Evolutionary conservation across 2,888 invertebrate species (phyloP).

Genomic region (Tenodera sinensis): DNA sequence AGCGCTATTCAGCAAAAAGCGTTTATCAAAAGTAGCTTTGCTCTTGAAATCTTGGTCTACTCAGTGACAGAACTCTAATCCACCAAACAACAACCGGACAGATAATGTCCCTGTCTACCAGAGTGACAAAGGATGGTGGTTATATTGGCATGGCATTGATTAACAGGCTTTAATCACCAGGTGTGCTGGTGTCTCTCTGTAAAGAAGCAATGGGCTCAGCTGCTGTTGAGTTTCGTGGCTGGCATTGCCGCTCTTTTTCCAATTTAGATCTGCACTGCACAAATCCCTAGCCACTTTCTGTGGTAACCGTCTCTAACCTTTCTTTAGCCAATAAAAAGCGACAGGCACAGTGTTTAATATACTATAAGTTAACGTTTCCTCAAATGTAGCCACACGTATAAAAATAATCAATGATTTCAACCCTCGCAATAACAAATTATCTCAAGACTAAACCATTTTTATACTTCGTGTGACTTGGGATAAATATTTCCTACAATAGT

Average conservation of each 20-base stretch:
- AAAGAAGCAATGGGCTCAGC: background rate
- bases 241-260: background rate
- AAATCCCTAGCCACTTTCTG: background rate
- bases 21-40: too few species aligned
- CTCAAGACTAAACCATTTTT: too few species aligned
- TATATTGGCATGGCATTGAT: background rate
- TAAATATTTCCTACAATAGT: too few species aligned
- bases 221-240: background rate
- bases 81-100: too few species aligned
- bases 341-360: background rate
- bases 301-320: background rate
- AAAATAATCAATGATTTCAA: background rate
- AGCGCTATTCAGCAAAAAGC: too few species aligned
- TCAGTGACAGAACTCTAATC: too few species aligned
- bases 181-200: background rate
- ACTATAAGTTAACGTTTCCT: background rate
- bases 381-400: background rate
- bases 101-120: too few species aligned
- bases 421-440: too few species aligned
- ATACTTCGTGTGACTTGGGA: too few species aligned
- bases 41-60: too few species aligned
- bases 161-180: background rate
- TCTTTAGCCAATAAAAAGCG: background rate
- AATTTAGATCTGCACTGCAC: background rate
- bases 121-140: too few species aligned